phyloP scores from a whole-genome alignment of 2,113 vertebrate species.

The Aptenodytes forsteri region DNA sequence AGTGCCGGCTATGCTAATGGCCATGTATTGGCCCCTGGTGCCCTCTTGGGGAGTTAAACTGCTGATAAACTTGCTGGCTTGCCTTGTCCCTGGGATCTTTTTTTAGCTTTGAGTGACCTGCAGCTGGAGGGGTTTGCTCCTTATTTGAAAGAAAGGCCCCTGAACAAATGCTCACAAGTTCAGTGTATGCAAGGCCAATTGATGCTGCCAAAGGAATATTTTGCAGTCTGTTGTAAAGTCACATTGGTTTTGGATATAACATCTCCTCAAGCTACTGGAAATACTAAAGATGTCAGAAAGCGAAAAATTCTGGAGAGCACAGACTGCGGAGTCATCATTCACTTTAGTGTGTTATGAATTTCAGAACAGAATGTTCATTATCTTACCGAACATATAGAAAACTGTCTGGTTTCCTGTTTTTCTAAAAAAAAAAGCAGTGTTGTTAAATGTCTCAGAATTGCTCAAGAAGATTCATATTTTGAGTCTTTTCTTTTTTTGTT shows the following conservation, averaged over 20 bases:
- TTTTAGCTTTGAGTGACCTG: constrained; percentile 20
- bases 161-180: constrained; percentile 5
- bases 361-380: background rate
- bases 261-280: background rate
- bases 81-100: background rate
- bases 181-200: background rate
- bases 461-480: background rate
- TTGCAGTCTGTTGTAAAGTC: background rate
- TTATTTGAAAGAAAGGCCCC: background rate
- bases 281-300: background rate
- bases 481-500: background rate
- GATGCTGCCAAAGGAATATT: background rate
- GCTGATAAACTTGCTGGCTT: constrained; percentile 17
- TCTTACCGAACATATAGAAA: background rate
- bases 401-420: background rate
- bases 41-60: constrained; percentile 20
- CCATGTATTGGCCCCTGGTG: constrained; percentile 3
- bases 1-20: constrained; percentile 23
- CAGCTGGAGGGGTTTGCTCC: background rate
- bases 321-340: background rate
- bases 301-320: background rate
- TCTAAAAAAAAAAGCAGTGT: background rate
- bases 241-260: background rate
- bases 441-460: background rate
- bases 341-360: background rate